Evolutionary conservation across 1,140 invertebrate genomes (phyloP), one percentile per base, ranked within the genome.

Genomic region (Zaprionus camerounensis): DNA sequence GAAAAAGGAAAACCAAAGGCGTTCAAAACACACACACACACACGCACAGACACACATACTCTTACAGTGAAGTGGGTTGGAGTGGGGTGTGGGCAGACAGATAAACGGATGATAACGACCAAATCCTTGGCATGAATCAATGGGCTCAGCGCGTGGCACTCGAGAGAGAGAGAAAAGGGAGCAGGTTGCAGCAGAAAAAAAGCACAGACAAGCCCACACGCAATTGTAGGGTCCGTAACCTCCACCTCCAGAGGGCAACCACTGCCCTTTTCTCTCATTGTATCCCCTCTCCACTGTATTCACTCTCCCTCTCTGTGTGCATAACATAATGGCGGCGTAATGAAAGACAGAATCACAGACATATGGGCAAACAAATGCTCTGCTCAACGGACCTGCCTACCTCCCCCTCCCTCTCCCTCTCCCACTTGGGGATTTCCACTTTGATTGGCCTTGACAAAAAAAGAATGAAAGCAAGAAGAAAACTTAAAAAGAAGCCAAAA

Each of bases 91-190:
- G 38, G 59, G 53, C 26, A 20, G 51, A 36, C 26, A 70, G 67
- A 71, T 80, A 86, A 80, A 78, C 69, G 65, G 36, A 49, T 76
- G 72, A 75, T 70, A 70, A 70, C 72, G 71, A 76, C 65, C 63
- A 74, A 81, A 66, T 68, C 71, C 76, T 75, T 61, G 53, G 80
- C 73, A 71, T 75, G 84, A 87, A 78, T 87, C 84, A 88, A 83
- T 70, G 64, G 66, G 26, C 56, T 65, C 46, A 49, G 22, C 65
- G 26, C 44, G 15, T 62, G 80, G 63, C 69, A 82, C 63, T 86
- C 74, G 70, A 80, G 24, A 49, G 28, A 36, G 70, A 80, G 24
- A 49, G 28, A 34, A 24, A 34, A 17, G 20, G 22, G 26, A 46
- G 22, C 31, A 31, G 31, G 28, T 2, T 31, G 2, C 28, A 31